These are phyloP conservation scores for Beaufortia kweichowensis DNA, from an alignment of 2,113 vertebrate genomes.

Conservation along the genomic window DNA sequence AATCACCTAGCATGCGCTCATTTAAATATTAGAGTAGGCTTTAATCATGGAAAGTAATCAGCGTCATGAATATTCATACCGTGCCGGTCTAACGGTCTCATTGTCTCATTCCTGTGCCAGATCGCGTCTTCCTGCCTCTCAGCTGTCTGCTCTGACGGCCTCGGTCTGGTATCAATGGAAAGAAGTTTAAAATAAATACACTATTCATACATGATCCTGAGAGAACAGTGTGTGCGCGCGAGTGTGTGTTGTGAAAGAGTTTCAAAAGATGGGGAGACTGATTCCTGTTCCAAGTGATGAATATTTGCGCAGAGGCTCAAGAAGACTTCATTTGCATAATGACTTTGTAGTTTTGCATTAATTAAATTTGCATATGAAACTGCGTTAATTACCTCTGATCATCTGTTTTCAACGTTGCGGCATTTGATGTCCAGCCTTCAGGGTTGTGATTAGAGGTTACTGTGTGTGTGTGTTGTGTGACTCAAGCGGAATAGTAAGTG, in stretches of 20 bases:
- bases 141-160: conserved; percentile 74
- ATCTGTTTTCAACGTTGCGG: conserved; percentile 89
- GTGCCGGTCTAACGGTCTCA: conserved; percentile 93
- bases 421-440: conserved; percentile 99
- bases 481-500: conserved; percentile 27
- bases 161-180: conserved; percentile 69
- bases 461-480: conserved; percentile 62
- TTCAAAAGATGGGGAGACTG: conserved; percentile 77
- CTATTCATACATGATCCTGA: conserved; percentile 60
- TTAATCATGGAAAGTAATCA: conserved; percentile 99
- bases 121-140: conserved; percentile 93
- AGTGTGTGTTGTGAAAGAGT: conserved; percentile 46
- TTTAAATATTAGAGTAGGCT: conserved; percentile 99
- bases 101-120: conserved; percentile 99
- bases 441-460: conserved; percentile 81
- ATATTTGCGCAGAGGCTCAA: conserved; percentile 99
- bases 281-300: conserved; percentile 95
- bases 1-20: conserved; percentile 99
- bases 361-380: conserved; percentile 99
- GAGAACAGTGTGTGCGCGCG: conserved; percentile 45
- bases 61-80: conserved; percentile 99
- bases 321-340: conserved; percentile 99
- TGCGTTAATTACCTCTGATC: conserved; percentile 99
- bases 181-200: conserved; percentile 89
- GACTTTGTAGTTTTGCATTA: conserved; percentile 99